Percentiles rank a stretch among this genome's conserved stretches.
Evolutionary conservation across 2,797 vertebrate genomes (phyloP).

Genomic region (Lutra lutra): DNA sequence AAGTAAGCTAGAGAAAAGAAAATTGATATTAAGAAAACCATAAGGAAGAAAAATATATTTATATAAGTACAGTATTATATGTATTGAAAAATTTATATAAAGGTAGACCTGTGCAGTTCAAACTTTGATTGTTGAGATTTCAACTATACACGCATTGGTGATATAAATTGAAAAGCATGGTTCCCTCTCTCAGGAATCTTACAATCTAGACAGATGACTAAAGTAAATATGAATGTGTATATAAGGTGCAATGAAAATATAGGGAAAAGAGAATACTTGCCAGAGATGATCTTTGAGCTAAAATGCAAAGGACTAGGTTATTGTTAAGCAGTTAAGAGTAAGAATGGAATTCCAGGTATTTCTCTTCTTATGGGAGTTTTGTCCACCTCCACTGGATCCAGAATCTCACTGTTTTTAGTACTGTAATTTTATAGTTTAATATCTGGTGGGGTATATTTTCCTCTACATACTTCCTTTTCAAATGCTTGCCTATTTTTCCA

Average conservation of each 20-base stretch:
- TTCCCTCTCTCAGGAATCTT: background rate
- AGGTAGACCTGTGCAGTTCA: background rate
- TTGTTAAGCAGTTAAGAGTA: background rate
- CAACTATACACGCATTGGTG: background rate
- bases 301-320: background rate
- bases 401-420: background rate
- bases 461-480: background rate
- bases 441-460: background rate
- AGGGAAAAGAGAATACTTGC: background rate
- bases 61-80: background rate
- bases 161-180: background rate
- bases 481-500: constrained; percentile 30
- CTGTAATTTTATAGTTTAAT: background rate
- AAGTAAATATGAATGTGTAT: background rate
- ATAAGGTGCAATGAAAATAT: background rate
- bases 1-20: background rate
- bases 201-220: background rate
- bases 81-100: background rate
- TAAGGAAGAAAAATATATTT: background rate
- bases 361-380: background rate
- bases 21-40: background rate
- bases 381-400: background rate
- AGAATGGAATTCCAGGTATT: background rate
- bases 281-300: background rate
- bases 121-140: background rate